Evolutionary conservation across 2,113 vertebrate genomes (phyloP).

Genomic region (Bombycilla garrulus): DNA sequence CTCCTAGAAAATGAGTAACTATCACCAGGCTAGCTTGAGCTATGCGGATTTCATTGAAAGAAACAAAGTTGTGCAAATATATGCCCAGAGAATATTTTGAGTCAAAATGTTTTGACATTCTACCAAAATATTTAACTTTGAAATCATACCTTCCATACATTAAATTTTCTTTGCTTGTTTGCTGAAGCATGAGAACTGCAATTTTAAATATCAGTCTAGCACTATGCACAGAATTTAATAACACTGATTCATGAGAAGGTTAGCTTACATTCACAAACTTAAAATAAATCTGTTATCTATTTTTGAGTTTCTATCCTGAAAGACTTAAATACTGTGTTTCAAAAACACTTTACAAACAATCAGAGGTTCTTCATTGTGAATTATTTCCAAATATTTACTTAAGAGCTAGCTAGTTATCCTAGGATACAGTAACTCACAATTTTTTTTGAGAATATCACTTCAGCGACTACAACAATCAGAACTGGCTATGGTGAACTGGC

Average conservation of each 20-base stretch:
- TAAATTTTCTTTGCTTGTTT: constrained; percentile 39
- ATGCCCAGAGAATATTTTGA: neutral
- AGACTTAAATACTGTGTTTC: constrained; percentile 2
- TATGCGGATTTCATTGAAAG: neutral
- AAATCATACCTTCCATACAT: neutral
- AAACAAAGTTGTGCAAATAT: constrained; percentile 17
- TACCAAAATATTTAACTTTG: constrained; percentile 53
- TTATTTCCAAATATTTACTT: neutral
- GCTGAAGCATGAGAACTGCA: constrained; percentile 29
- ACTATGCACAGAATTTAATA: constrained; percentile 33
- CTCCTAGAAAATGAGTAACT: neutral
- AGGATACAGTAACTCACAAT: neutral
- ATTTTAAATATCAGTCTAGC: constrained; percentile 40
- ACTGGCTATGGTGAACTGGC: neutral
- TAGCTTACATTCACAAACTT: neutral
- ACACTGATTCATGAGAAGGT: neutral
- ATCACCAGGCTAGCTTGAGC: neutral
- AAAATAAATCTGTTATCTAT: neutral
- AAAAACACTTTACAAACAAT: constrained; percentile 19
- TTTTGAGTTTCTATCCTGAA: constrained; percentile 1
- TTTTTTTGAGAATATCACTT: neutral
- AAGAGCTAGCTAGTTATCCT: neutral
- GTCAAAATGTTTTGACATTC: neutral
- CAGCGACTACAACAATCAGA: neutral
- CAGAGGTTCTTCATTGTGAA: neutral